Percentiles rank a stretch among this genome's conserved stretches.
phyloP scores from a whole-genome alignment of 2,113 vertebrate genomes.

The Aix galericulata region DNA sequence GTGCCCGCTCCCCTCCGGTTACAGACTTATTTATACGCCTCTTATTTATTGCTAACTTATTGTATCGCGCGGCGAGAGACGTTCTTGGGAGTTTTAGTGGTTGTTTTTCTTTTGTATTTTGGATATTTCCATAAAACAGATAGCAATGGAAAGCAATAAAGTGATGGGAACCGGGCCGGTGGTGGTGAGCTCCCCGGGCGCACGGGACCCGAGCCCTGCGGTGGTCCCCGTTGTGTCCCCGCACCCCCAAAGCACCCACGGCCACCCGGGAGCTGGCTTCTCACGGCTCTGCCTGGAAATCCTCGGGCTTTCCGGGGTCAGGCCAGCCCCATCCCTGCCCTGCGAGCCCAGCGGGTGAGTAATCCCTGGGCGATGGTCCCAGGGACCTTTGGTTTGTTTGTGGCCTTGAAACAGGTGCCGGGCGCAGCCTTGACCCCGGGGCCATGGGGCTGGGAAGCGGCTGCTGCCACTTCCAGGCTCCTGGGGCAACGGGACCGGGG shows the following conservation, averaged over 20 bases:
- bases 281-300: fast-evolving
- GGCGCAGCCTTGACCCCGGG: not conserved
- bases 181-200: not conserved
- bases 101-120: not conserved
- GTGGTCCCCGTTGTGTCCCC: not conserved
- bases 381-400: constrained; percentile 28
- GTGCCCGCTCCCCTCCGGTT: not conserved
- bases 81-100: not conserved
- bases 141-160: not conserved
- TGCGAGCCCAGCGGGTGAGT: not conserved
- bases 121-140: not conserved
- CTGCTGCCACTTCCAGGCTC: not conserved
- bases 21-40: constrained; percentile 5
- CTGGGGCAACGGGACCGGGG: fast-evolving
- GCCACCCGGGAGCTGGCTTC: not conserved
- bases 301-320: fast-evolving
- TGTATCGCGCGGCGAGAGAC: not conserved
- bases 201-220: fast-evolving
- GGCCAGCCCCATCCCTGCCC: not conserved
- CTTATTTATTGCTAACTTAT: constrained; percentile 74
- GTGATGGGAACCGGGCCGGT: not conserved
- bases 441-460: fast-evolving
- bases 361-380: constrained; percentile 4
- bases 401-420: constrained; percentile 15
- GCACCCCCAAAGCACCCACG: fast-evolving